Evolutionary conservation across 2,797 vertebrate species (phyloP), one percentile per base, ranked within the genome.

Genomic region (Carduelis carduelis): DNA sequence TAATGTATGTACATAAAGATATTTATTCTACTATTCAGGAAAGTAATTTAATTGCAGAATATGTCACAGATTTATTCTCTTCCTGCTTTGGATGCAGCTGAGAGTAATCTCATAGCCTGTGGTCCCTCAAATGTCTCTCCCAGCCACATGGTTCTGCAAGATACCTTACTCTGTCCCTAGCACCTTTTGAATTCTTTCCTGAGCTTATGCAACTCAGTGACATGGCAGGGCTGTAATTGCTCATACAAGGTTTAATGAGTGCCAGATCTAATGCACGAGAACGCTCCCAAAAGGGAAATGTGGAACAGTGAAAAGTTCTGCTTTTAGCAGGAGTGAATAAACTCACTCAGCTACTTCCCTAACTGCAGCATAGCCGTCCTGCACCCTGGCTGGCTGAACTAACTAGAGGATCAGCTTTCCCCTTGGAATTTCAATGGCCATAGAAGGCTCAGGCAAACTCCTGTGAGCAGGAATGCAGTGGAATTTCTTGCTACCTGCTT

Each of bases 371-470:
- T 2, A 74, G 53, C 28, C n/a, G 49, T 35, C 46, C 55, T 57
- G 66, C 35, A 34, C 19, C 34, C 55, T 41, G 37, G 13, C 60
- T 53, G 16, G 6, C 34, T 26, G 76, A 74, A 60, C 12, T 32
- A 70, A 24, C 41, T 12, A 27, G 14, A 60, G 64, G 53, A 82
- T 69, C 59, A 76, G 32, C 56, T 53, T 80, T 80, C 35, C 17
- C 34, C 23, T 7, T 6, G 0, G 1, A 41, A 27, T 74, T 89
- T 41, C 85, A 55, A 12, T 0, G 1, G 52, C 32, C 19, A 6
- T 14, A 24, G 2, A 4, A 26, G 15, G 22, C 30, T 72, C 46
- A 61, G 43, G 32, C 37, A 71, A 64, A 50, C 22, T 28, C 5
- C 15, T 13, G 18, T 2, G 4, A 63, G 37, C 32, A 82, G 65